Conservation (phyloP, 2,888 invertebrate species). For the Agrochola lychnidis region DNA sequence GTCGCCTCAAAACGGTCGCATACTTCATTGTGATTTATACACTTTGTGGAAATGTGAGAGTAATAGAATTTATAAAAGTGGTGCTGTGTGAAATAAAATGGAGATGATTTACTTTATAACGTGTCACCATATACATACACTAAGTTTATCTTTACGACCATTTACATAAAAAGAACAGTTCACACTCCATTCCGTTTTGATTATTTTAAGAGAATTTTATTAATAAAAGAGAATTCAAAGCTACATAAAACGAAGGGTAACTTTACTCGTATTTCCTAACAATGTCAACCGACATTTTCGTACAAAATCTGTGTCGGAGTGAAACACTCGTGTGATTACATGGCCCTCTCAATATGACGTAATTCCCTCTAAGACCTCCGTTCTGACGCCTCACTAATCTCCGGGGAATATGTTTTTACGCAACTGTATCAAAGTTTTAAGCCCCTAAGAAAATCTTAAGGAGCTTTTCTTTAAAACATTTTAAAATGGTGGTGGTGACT, state of each 20-base stretch:
- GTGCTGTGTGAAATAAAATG: conserved; percentile 16
- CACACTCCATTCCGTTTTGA: background rate
- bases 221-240: conserved; percentile 6
- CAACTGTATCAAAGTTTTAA: conserved; percentile 59
- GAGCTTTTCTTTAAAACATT: conserved; percentile 36
- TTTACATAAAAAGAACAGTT: background rate
- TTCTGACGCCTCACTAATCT: conserved; percentile 43
- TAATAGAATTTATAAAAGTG: conserved; percentile 49
- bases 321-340: conserved; percentile 57
- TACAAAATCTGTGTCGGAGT: conserved; percentile 47
- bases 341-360: conserved; percentile 56
- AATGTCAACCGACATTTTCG: conserved; percentile 38
- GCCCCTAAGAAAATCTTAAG: conserved; percentile 26
- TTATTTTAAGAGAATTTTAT: background rate
- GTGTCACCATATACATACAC: background rate
- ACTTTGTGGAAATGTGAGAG: conserved; percentile 32
- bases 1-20: conserved; percentile 50
- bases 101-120: background rate
- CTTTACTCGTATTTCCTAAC: conserved; percentile 18
- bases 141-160: background rate
- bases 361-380: conserved; percentile 48
- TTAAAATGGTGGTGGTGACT: conserved; percentile 19
- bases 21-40: conserved; percentile 62
- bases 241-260: background rate
- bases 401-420: conserved; percentile 51